Conservation (phyloP, 2,888 invertebrate genomes). For the Pyrrhia umbra region DNA sequence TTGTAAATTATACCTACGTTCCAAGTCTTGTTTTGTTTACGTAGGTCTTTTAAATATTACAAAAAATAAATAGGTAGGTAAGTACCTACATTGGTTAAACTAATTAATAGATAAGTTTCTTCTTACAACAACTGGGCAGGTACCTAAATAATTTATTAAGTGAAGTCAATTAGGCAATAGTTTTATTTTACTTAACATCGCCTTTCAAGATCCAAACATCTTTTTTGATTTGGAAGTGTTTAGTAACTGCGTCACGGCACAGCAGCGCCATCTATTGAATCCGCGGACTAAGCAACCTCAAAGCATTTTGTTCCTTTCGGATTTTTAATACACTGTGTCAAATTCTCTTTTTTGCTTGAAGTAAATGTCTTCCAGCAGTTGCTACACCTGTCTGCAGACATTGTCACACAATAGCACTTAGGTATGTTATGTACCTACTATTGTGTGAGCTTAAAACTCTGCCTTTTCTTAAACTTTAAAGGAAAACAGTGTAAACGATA, state of each 20-base stretch:
- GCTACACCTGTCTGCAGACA: background rate
- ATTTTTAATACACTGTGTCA: background rate
- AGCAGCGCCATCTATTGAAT: slow-evolving; percentile 48
- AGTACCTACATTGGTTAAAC: too few species aligned
- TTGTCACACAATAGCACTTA: slow-evolving; percentile 1
- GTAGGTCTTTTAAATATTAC: background rate
- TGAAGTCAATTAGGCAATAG: background rate
- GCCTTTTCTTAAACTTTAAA: too few species aligned
- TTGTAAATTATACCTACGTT: slow-evolving; percentile 37
- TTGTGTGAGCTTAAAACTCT: slow-evolving; percentile 3
- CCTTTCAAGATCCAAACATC: background rate
- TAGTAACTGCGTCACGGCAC: too few species aligned
- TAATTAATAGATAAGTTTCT: too few species aligned
- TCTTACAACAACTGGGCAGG: too few species aligned
- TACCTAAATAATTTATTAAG: background rate
- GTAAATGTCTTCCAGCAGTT: background rate
- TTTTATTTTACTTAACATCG: background rate
- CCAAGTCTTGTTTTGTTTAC: slow-evolving; percentile 17
- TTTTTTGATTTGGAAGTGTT: background rate
- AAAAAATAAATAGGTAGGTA: too few species aligned
- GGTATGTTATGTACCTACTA: too few species aligned
- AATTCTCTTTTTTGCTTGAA: slow-evolving; percentile 1
- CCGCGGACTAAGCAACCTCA: background rate
- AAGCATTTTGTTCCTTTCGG: background rate
- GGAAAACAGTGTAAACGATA: slow-evolving; percentile 10